Conservation (phyloP, 1,140 invertebrate genomes). For the Gryon sp. region DNA sequence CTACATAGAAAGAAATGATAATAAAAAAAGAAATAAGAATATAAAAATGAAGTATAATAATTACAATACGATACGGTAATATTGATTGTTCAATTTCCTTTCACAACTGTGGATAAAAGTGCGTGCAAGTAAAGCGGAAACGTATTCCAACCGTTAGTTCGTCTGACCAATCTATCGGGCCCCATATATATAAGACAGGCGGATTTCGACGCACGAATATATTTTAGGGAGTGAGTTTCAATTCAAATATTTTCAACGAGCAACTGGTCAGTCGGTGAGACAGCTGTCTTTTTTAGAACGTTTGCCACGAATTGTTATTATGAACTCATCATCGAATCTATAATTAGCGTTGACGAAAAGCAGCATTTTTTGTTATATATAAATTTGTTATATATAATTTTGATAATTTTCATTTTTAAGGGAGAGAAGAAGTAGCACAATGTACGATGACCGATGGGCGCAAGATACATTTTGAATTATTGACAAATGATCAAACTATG, state of each 20-base stretch:
- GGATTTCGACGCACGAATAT: constrained; percentile 65
- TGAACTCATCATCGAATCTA: constrained; percentile 42
- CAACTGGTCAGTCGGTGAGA: constrained; percentile 69
- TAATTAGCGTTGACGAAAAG: constrained; percentile 40
- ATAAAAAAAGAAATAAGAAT: constrained; percentile 2
- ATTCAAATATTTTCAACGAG: constrained; percentile 67
- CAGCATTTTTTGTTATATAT: constrained; percentile 1
- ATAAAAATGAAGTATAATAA: constrained; percentile 5
- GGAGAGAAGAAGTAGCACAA: neutral
- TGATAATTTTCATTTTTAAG: constrained; percentile 28
- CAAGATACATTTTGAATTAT: constrained; percentile 12
- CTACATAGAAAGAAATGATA: neutral
- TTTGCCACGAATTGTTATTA: constrained; percentile 54
- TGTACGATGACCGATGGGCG: constrained; percentile 37
- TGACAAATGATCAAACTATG: neutral
- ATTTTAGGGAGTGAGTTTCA: constrained; percentile 69
- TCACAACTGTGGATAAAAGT: constrained; percentile 50
- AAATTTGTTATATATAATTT: too few species aligned
- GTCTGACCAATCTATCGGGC: constrained; percentile 65
- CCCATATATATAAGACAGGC: constrained; percentile 52
- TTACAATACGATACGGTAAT: constrained; percentile 25
- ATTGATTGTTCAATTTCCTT: constrained; percentile 61
- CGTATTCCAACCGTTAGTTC: constrained; percentile 66
- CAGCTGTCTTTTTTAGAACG: constrained; percentile 74
- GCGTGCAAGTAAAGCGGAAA: constrained; percentile 70